phyloP scores from a whole-genome alignment of 1,140 invertebrate species.

The Leptinotarsa lineolata region DNA sequence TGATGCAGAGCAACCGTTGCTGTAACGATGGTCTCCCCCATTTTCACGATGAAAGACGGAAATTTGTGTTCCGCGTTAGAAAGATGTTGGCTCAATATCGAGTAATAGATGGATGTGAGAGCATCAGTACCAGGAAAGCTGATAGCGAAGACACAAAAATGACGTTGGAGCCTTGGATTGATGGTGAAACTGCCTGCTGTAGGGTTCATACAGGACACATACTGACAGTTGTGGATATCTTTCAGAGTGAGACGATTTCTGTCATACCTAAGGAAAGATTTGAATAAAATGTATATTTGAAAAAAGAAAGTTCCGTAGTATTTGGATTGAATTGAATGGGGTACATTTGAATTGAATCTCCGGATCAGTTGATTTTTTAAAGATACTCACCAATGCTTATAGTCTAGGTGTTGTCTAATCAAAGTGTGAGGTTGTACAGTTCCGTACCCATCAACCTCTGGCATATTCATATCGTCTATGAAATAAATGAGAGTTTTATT shows the following conservation, averaged over 20 bases:
- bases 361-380: too few relatives aligned
- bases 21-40: conserved; percentile 72
- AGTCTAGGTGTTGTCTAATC: conserved; percentile 93
- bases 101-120: conserved; percentile 85
- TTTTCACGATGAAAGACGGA: conserved; percentile 63
- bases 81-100: conserved; percentile 86
- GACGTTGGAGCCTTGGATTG: conserved; percentile 89
- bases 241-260: conserved; percentile 87
- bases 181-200: conserved; percentile 96
- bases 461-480: conserved; percentile 98
- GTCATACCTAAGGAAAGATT: conserved; percentile 65
- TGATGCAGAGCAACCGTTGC: conserved; percentile 84
- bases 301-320: too few relatives aligned
- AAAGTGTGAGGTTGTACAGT: conserved; percentile 96
- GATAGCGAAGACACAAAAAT: conserved; percentile 93
- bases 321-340: too few relatives aligned
- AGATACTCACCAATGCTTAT: conserved; percentile 78
- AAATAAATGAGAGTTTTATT: conserved; percentile 95
- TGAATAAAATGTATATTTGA: too few relatives aligned
- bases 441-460: conserved; percentile 89
- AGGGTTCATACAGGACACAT: conserved; percentile 96
- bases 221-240: conserved; percentile 96
- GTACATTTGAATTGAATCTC: too few relatives aligned
- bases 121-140: conserved; percentile 88
- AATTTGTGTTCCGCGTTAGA: conserved; percentile 80